Evolutionary conservation across 2,888 invertebrate species (phyloP).

Genomic region (Leucania comma): DNA sequence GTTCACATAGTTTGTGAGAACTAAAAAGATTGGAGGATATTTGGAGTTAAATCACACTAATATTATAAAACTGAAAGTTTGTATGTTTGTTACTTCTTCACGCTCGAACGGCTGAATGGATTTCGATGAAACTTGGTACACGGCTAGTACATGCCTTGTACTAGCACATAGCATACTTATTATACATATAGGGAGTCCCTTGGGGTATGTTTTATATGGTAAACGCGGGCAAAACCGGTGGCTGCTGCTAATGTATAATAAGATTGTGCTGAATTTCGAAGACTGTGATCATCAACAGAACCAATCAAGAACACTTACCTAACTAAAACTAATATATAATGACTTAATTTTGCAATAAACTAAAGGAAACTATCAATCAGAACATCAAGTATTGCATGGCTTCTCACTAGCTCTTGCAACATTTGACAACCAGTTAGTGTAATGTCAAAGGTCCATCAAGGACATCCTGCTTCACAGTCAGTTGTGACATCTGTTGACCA

Average conservation of each 20-base stretch:
- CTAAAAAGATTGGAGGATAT: too few relatives aligned
- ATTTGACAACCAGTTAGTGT: constrained; percentile 65
- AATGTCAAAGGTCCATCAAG: constrained; percentile 59
- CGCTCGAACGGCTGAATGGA: too few relatives aligned
- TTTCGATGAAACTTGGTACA: too few relatives aligned
- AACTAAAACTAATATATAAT: not conserved
- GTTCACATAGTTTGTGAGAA: too few relatives aligned
- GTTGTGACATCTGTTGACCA: constrained; percentile 52
- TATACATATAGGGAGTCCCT: too few relatives aligned
- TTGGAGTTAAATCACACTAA: too few relatives aligned
- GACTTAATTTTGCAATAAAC: constrained; percentile 26
- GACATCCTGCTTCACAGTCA: constrained; percentile 64
- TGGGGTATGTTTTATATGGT: too few relatives aligned
- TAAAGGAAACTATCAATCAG: constrained; percentile 32
- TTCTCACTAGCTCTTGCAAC: constrained; percentile 56
- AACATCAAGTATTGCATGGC: constrained; percentile 26
- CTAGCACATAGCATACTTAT: too few relatives aligned
- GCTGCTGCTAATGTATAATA: not conserved
- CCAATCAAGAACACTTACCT: constrained; percentile 2
- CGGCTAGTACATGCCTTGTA: too few relatives aligned
- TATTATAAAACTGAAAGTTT: too few relatives aligned
- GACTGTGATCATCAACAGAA: not conserved
- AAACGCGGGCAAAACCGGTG: not conserved
- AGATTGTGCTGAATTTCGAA: not conserved
- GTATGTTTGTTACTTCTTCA: too few relatives aligned